Conservation (phyloP, 1,140 invertebrate genomes). For the Bombus fervidus region DNA sequence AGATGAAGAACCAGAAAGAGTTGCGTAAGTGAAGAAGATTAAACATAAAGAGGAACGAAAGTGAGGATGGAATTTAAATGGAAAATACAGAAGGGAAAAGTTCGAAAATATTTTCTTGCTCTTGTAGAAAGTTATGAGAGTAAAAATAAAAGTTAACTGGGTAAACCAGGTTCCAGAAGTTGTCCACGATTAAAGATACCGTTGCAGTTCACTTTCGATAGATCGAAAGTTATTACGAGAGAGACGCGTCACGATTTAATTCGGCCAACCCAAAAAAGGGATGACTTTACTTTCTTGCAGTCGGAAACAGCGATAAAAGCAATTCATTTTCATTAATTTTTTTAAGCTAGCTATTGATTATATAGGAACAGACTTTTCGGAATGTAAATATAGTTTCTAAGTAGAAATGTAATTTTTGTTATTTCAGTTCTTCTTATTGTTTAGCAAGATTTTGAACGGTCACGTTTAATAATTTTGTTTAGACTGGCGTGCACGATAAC, state of each 20-base stretch:
- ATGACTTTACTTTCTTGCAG: neutral
- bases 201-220: slow-evolving; percentile 48
- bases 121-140: neutral
- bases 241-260: no score
- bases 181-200: neutral
- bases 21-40: neutral
- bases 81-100: neutral
- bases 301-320: no score
- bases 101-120: no score
- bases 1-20: neutral
- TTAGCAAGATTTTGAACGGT: no score
- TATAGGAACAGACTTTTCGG: no score
- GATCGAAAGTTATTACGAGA: slow-evolving; percentile 34
- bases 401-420: no score
- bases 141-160: slow-evolving; percentile 16
- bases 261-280: neutral
- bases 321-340: no score
- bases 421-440: no score
- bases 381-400: no score
- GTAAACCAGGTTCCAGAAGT: slow-evolving; percentile 39
- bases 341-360: no score
- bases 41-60: neutral
- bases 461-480: no score
- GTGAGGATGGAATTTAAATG: neutral
- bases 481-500: no score